phyloP scores from a whole-genome alignment of 1,140 invertebrate species.

The Hyposmocoma kahamanoa region DNA sequence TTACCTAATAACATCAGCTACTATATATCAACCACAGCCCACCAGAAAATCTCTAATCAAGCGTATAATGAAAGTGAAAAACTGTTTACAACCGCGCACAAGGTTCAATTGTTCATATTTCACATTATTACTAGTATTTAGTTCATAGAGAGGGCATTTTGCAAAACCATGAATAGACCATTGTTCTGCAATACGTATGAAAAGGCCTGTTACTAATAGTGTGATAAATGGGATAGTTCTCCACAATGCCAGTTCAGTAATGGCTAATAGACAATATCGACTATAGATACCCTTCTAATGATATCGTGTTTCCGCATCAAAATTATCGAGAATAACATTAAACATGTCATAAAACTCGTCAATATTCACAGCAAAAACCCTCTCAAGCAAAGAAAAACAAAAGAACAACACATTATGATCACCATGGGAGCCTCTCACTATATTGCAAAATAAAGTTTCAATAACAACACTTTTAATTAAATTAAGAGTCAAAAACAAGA shows the following conservation, averaged over 20 bases:
- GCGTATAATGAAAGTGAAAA: too few species aligned
- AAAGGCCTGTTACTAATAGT: conserved; percentile 34
- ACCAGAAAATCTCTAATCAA: too few species aligned
- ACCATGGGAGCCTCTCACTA: conserved; percentile 38
- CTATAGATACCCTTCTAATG: not conserved
- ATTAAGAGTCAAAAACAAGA: conserved; percentile 41
- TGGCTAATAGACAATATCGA: conserved; percentile 41
- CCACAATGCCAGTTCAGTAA: conserved; percentile 37
- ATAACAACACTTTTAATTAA: conserved; percentile 45
- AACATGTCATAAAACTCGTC: conserved; percentile 10
- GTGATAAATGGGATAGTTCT: conserved; percentile 49
- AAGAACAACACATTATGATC: conserved; percentile 9
- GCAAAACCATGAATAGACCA: conserved; percentile 51
- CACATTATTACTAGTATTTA: conserved; percentile 31
- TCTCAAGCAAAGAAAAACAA: conserved; percentile 15
- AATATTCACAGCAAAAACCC: not conserved
- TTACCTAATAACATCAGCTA: too few species aligned
- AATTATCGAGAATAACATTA: conserved; percentile 15
- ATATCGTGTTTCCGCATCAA: conserved; percentile 25
- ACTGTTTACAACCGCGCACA: too few species aligned
- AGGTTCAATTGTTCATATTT: conserved; percentile 32
- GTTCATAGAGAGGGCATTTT: conserved; percentile 32
- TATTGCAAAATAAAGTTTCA: conserved; percentile 47
- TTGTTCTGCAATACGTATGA: conserved; percentile 42
- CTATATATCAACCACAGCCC: too few species aligned